Evolutionary conservation across 2,797 vertebrate genomes (phyloP).

Genomic region (Saguinus oedipus): DNA sequence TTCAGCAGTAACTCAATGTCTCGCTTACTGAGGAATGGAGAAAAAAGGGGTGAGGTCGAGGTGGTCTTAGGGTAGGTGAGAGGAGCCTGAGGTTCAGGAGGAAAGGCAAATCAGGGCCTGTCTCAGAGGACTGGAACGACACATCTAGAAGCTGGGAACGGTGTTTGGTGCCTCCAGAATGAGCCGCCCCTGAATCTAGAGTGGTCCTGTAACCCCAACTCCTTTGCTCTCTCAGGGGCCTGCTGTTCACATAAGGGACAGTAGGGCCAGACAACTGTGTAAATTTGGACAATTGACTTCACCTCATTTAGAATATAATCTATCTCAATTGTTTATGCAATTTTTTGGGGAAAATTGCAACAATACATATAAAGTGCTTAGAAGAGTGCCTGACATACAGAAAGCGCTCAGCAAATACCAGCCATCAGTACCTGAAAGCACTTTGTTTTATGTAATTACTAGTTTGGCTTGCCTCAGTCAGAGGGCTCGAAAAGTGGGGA

Average conservation of each 20-base stretch:
- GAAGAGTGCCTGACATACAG: not conserved
- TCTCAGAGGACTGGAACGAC: not conserved
- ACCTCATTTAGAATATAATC: not conserved
- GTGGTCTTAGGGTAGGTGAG: not conserved
- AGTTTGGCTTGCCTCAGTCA: not conserved
- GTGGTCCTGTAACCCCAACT: not conserved
- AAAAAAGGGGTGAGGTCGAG: not conserved
- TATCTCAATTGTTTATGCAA: not conserved
- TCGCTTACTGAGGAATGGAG: slow-evolving; percentile 87
- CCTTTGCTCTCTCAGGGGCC: no score
- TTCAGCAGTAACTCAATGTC: slow-evolving; percentile 94
- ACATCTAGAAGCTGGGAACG: not conserved
- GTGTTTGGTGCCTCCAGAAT: not conserved
- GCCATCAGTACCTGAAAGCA: not conserved
- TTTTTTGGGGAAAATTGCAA: not conserved
- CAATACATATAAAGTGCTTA: not conserved
- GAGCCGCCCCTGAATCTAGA: not conserved
- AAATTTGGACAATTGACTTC: not conserved
- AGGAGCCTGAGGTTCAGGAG: not conserved
- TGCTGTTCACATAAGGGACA: not conserved
- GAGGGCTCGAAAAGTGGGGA: not conserved
- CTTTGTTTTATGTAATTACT: not conserved
- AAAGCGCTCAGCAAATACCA: not conserved
- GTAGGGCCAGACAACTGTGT: not conserved
- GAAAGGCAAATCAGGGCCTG: not conserved